Conservation (phyloP, 1,140 invertebrate species). For the Metopolophium dirhodum region DNA sequence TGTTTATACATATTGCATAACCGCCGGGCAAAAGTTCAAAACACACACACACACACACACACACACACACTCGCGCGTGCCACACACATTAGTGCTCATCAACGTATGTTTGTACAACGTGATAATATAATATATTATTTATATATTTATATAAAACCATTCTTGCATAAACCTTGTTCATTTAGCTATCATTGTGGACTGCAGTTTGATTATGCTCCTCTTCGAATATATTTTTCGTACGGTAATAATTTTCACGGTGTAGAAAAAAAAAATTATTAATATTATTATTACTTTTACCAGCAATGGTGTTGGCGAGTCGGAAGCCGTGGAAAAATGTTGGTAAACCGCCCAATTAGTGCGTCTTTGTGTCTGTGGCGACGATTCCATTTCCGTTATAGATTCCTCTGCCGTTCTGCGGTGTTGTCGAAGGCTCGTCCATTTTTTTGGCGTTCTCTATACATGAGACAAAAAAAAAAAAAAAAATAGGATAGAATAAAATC, state of each 20-base stretch:
- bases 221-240: background rate
- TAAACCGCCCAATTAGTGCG: conserved; percentile 55
- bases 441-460: conserved; percentile 40
- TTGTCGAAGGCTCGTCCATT: conserved; percentile 53
- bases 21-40: background rate
- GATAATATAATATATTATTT: background rate
- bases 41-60: background rate
- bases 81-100: background rate
- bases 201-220: background rate
- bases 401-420: conserved; percentile 41
- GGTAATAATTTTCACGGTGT: background rate
- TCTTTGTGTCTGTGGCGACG: conserved; percentile 35
- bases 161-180: background rate
- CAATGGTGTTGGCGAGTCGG: conserved; percentile 37
- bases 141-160: background rate
- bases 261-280: background rate
- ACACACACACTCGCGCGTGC: background rate
- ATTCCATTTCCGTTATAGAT: conserved; percentile 40
- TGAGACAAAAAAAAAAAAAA: background rate
- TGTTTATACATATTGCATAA: background rate
- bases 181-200: background rate
- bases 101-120: background rate
- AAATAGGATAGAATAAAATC: background rate
- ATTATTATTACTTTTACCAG: conserved; percentile 20
- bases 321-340: conserved; percentile 52